These are phyloP conservation scores for Apodemia hepburni DNA, from an alignment of 2,888 invertebrate genomes.

Conservation along the genomic window DNA sequence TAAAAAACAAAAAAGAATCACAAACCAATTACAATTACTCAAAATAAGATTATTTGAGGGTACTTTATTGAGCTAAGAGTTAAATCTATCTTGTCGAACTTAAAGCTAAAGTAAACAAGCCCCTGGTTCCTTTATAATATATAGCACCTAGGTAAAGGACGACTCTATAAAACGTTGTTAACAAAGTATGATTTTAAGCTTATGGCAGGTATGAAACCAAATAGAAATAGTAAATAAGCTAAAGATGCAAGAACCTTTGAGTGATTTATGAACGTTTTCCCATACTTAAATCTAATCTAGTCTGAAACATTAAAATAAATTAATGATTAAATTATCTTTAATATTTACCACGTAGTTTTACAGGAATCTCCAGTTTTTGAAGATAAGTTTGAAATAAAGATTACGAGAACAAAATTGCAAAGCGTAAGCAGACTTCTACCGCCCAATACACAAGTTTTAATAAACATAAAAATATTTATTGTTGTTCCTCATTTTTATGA, in stretches of 20 bases:
- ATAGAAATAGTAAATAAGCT: background rate
- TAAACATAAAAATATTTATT: background rate
- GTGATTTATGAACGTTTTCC: background rate
- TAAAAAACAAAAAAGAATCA: no score
- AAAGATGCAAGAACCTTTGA: background rate
- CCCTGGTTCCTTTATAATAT: background rate
- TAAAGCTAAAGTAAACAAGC: background rate
- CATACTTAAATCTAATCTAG: background rate
- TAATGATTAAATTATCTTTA: background rate
- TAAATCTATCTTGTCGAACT: no score
- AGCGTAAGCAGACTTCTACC: conserved; percentile 1
- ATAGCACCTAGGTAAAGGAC: background rate
- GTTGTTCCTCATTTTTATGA: background rate
- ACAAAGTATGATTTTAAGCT: background rate
- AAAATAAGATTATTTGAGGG: no score
- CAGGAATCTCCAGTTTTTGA: conserved; percentile 11
- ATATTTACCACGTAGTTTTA: background rate
- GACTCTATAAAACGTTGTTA: background rate
- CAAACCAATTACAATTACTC: no score
- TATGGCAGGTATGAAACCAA: background rate
- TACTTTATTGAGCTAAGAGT: no score
- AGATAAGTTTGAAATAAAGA: background rate
- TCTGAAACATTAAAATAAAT: background rate
- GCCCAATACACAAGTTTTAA: background rate
- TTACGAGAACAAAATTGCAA: background rate